A percentile compares a stretch with the other conserved stretches of the same genome.
phyloP scores from a whole-genome alignment of 2,797 vertebrate species.

The Graptemys geographica region DNA sequence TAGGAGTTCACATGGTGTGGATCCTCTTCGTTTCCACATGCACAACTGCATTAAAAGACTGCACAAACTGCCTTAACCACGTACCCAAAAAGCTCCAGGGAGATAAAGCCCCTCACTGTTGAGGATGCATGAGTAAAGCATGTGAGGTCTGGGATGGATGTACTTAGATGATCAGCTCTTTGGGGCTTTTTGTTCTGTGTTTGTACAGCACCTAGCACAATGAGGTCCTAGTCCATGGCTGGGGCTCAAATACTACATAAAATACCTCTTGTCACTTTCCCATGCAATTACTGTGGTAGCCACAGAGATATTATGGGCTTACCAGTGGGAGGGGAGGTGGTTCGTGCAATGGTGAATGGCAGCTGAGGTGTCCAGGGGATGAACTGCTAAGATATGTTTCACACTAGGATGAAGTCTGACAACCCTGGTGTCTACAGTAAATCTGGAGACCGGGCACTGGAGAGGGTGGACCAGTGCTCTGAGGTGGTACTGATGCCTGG shows the following conservation, averaged over 20 bases:
- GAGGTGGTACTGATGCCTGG: not conserved
- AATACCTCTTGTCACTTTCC: rapidly evolving
- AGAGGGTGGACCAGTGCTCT: not conserved
- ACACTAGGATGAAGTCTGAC: not conserved
- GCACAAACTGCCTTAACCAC: not conserved
- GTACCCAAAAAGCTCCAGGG: not conserved
- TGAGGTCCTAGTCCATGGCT: not conserved
- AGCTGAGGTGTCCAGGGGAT: not conserved
- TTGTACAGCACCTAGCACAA: not conserved
- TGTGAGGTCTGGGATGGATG: not conserved
- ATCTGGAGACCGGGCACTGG: not conserved
- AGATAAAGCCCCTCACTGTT: slow-evolving; percentile 5
- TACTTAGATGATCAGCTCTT: not conserved
- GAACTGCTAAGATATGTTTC: not conserved
- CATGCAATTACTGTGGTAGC: not conserved
- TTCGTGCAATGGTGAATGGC: not conserved
- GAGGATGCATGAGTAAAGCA: not conserved
- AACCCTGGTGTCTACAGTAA: not conserved
- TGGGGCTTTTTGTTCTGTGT: rapidly evolving
- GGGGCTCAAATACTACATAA: not conserved
- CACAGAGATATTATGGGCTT: not conserved
- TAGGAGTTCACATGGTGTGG: not conserved
- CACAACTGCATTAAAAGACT: not conserved
- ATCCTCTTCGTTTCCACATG: not conserved
- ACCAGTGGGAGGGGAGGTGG: not conserved